A percentile compares a stretch with the other conserved stretches of the same genome.
These are phyloP conservation scores for Ceratitis capitata DNA, from an alignment of 1,140 invertebrate species.

Conservation along the genomic window DNA sequence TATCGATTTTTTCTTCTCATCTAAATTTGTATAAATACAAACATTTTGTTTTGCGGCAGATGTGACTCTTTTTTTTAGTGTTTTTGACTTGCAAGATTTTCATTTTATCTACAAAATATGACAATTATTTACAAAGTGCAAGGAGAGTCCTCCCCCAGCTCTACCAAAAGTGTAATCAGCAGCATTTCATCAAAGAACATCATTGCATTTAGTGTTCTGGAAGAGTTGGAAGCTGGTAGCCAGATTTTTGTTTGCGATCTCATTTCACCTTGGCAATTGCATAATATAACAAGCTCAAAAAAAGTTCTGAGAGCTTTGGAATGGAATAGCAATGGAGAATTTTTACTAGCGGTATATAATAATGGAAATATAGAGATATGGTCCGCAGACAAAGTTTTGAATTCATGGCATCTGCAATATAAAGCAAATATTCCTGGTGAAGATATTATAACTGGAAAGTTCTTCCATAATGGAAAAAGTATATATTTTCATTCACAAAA, in stretches of 20 bases:
- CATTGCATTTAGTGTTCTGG: conserved; percentile 80
- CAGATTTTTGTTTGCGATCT: conserved; percentile 80
- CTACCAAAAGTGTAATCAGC: conserved; percentile 65
- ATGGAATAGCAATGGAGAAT: conserved; percentile 85
- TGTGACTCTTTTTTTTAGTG: no score
- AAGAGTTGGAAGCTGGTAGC: conserved; percentile 69
- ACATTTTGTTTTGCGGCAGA: no score
- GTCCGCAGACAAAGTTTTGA: conserved; percentile 80
- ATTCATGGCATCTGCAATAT: conserved; percentile 77
- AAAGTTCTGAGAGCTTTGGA: conserved; percentile 79
- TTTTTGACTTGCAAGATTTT: no score
- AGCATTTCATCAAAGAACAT: conserved; percentile 82
- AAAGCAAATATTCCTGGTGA: conserved; percentile 73
- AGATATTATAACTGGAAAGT: conserved; percentile 80
- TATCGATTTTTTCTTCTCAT: no score
- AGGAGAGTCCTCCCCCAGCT: conserved; percentile 47
- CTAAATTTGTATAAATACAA: no score
- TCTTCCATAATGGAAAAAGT: conserved; percentile 81
- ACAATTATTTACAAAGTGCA: conserved; percentile 61
- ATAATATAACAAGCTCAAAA: conserved; percentile 68
- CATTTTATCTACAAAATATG: no score
- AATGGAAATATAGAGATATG: conserved; percentile 81
- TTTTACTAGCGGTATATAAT: conserved; percentile 79
- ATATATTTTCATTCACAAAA: conserved; percentile 74
- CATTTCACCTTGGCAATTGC: conserved; percentile 83